These are phyloP conservation scores for Pentalonia nigronervosa DNA, from an alignment of 1,140 invertebrate species.

Conservation along the genomic window DNA sequence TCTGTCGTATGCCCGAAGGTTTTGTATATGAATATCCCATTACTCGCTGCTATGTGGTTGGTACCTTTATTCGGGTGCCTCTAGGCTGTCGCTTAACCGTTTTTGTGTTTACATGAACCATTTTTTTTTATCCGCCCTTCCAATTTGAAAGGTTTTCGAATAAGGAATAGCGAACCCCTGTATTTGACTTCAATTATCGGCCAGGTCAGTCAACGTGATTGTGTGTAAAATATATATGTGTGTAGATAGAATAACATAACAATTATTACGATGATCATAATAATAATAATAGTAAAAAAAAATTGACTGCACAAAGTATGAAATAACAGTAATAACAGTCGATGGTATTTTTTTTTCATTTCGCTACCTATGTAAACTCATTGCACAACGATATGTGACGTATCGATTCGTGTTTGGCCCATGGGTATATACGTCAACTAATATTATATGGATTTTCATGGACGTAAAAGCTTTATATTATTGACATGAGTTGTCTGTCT, in stretches of 20 bases:
- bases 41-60: background rate
- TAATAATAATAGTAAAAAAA: constrained; percentile 5
- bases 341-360: constrained; percentile 37
- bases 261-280: background rate
- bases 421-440: constrained; percentile 41
- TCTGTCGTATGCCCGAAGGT: background rate
- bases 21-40: constrained; percentile 16
- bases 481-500: constrained; percentile 29
- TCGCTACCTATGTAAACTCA: background rate
- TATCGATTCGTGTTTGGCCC: constrained; percentile 27
- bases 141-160: background rate
- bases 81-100: background rate
- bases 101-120: constrained; percentile 30
- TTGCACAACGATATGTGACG: constrained; percentile 31
- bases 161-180: background rate
- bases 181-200: constrained; percentile 50
- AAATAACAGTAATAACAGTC: background rate
- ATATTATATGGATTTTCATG: constrained; percentile 36
- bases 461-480: constrained; percentile 28
- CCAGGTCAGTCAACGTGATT: background rate
- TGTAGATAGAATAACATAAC: background rate
- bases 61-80: constrained; percentile 16
- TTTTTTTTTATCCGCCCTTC: background rate
- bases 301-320: background rate
- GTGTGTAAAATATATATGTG: background rate